Evolutionary conservation across 2,113 vertebrate genomes (phyloP).

Genomic region (Smithornis capensis): DNA sequence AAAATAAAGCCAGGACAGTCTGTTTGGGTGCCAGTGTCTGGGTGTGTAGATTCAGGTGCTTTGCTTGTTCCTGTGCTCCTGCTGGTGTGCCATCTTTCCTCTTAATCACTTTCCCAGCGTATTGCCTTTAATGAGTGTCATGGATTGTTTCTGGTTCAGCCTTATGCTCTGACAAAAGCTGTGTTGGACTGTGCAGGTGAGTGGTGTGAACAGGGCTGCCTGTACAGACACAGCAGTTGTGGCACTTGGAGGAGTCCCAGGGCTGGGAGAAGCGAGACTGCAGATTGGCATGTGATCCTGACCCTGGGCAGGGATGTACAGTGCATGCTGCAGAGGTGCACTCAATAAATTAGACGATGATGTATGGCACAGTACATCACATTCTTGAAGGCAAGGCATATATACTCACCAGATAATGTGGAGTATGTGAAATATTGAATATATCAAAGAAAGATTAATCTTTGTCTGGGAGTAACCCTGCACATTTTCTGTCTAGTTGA

Average conservation of each 20-base stretch:
- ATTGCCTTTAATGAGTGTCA: background rate
- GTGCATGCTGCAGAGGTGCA: background rate
- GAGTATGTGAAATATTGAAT: slow-evolving; percentile 60
- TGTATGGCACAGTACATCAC: slow-evolving; percentile 61
- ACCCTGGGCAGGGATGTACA: slow-evolving; percentile 31
- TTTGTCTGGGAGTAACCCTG: slow-evolving; percentile 33
- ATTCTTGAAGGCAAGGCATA: slow-evolving; percentile 54
- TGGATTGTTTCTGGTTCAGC: background rate
- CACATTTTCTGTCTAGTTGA: slow-evolving; percentile 20
- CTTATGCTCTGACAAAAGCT: background rate
- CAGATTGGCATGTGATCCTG: slow-evolving; percentile 21
- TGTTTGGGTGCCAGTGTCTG: background rate
- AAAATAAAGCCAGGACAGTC: background rate
- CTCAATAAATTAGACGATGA: slow-evolving; percentile 57
- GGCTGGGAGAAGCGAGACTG: background rate
- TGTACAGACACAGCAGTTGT: rapidly evolving
- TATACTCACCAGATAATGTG: slow-evolving; percentile 63
- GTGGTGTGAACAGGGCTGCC: background rate
- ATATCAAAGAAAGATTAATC: slow-evolving; percentile 63
- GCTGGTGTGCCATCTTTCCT: background rate
- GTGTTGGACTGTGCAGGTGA: background rate
- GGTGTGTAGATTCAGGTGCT: background rate
- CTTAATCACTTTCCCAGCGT: background rate
- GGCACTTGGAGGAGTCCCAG: background rate
- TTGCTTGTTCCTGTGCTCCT: background rate